Evolutionary conservation across 1,140 invertebrate species (phyloP).

Genomic region (Subanguina moxae): DNA sequence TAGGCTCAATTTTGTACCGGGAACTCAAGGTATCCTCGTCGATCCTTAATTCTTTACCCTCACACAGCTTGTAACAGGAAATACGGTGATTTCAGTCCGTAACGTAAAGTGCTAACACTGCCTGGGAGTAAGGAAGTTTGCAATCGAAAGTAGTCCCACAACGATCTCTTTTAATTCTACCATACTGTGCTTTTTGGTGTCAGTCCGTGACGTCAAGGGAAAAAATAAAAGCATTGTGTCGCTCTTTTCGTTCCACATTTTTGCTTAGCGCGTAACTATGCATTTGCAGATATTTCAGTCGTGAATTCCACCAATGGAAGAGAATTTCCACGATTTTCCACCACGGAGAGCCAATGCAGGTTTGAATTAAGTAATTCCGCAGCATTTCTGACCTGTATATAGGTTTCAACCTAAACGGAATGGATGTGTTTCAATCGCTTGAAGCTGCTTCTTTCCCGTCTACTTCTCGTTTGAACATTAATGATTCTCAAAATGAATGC

Average conservation of each 20-base stretch:
- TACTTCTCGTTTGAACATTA: conserved; percentile 23
- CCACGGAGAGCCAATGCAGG: conserved; percentile 15
- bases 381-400: not conserved
- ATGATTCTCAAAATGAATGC: conserved; percentile 36
- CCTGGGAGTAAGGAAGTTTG: too few species aligned
- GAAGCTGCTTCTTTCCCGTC: conserved; percentile 18
- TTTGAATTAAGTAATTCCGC: not conserved
- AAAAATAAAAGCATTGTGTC: conserved; percentile 4
- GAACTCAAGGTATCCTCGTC: too few species aligned
- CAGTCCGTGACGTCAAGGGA: conserved; percentile 17
- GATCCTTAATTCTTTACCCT: too few species aligned
- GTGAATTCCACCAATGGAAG: not conserved
- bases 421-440: conserved; percentile 19
- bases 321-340: not conserved
- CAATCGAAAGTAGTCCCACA: not conserved
- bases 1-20: too few species aligned
- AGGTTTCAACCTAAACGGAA: conserved; percentile 16
- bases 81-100: too few species aligned
- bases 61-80: too few species aligned
- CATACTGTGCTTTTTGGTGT: conserved; percentile 10
- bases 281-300: not conserved
- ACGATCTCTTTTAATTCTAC: not conserved
- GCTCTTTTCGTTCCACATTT: conserved; percentile 1
- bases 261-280: not conserved
- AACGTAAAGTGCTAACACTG: too few species aligned